Evolutionary conservation across 2,797 vertebrate species (phyloP).

Genomic region (Anableps anableps): DNA sequence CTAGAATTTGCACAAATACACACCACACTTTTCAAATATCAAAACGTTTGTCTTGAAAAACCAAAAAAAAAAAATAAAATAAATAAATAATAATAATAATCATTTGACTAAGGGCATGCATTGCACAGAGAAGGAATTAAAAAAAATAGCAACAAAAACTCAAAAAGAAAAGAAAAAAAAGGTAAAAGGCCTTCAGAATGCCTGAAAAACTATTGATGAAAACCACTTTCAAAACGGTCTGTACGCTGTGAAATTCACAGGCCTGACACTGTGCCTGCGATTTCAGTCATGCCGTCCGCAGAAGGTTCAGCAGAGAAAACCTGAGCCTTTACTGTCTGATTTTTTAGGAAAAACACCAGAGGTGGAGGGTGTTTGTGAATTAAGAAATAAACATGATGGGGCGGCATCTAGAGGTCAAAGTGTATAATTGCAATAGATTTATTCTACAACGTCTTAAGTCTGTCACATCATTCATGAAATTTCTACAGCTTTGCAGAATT

Average conservation of each 20-base stretch:
- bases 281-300: neutral
- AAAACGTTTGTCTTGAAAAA: no score
- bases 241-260: neutral
- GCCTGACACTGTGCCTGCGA: neutral
- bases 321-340: neutral
- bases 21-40: no score
- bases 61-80: neutral
- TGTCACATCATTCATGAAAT: neutral
- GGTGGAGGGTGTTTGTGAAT: neutral
- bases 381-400: neutral
- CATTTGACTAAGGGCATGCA: neutral
- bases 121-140: neutral
- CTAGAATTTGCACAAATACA: no score
- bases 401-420: constrained; percentile 28
- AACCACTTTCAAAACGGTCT: neutral
- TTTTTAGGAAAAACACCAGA: neutral
- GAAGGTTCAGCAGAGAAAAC: neutral
- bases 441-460: neutral
- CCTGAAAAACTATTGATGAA: neutral
- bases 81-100: no score
- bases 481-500: neutral
- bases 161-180: neutral
- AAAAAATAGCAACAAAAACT: no score
- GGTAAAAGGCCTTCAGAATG: neutral
- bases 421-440: constrained; percentile 4